Conservation (phyloP, 2,797 vertebrate genomes). For the Neostethus bicornis region DNA sequence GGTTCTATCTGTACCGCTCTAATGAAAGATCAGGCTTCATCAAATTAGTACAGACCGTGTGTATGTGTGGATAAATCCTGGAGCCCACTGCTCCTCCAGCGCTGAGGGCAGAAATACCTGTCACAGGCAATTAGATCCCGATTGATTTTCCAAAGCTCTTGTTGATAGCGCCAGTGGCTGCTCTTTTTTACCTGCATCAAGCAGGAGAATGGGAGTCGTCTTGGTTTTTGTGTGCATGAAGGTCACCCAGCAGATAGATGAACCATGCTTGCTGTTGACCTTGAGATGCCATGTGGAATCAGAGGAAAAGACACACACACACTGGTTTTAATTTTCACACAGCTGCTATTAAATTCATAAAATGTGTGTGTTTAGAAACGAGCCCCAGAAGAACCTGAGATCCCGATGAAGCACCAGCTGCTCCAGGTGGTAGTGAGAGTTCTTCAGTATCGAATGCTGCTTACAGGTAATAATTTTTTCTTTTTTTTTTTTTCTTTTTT, state of each 20-base stretch:
- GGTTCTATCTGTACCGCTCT: constrained; percentile 62
- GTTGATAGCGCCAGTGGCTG: constrained; percentile 68
- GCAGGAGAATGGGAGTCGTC: constrained; percentile 61
- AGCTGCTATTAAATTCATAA: constrained; percentile 9
- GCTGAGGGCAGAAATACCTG: constrained; percentile 76
- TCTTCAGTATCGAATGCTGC: constrained; percentile 93
- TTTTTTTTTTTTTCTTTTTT: constrained; percentile 3
- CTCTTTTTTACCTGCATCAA: constrained; percentile 66
- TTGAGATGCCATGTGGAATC: constrained; percentile 35
- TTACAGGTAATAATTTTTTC: constrained; percentile 85
- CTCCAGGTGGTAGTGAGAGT: constrained; percentile 90
- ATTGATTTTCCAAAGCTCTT: constrained; percentile 77
- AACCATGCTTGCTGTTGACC: constrained; percentile 43
- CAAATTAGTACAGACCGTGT: constrained; percentile 58
- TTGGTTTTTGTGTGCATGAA: constrained; percentile 38
- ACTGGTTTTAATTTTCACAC: background rate
- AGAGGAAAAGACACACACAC: too few relatives aligned
- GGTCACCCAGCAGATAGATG: constrained; percentile 51
- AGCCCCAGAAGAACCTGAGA: constrained; percentile 75
- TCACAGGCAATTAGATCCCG: constrained; percentile 81
- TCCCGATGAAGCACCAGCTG: constrained; percentile 89
- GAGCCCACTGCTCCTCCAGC: constrained; percentile 39
- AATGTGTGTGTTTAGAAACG: constrained; percentile 68
- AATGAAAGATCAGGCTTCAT: constrained; percentile 64
- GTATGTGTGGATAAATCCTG: constrained; percentile 1